These are phyloP conservation scores for Andricus grossulariae DNA, from an alignment of 1,140 invertebrate species.

Conservation along the genomic window DNA sequence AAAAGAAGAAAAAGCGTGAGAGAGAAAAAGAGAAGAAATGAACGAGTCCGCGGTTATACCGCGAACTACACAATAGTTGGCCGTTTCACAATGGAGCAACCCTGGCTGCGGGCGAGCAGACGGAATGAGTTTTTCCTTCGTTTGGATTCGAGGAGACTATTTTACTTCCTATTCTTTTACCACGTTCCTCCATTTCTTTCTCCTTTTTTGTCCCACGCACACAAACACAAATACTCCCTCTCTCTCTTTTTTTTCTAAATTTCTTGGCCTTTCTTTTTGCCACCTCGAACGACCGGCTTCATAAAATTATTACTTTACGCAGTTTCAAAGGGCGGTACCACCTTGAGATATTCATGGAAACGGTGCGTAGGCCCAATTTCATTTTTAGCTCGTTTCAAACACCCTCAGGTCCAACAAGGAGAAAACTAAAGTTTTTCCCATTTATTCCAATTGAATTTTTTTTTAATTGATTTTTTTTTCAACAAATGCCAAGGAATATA, in stretches of 20 bases:
- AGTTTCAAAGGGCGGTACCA: constrained; percentile 27
- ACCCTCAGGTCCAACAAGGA: too few relatives aligned
- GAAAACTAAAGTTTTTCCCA: too few relatives aligned
- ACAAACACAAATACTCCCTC: not conserved
- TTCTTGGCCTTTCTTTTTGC: constrained; percentile 34
- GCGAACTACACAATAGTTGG: constrained; percentile 61
- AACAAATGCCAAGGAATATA: too few relatives aligned
- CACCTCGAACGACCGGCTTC: constrained; percentile 32
- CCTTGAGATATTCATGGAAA: constrained; percentile 23
- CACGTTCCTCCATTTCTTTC: constrained; percentile 2
- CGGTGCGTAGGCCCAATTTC: not conserved
- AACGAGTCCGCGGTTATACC: constrained; percentile 47
- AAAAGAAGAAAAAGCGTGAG: constrained; percentile 1
- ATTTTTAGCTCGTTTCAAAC: not conserved
- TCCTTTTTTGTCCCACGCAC: constrained; percentile 26
- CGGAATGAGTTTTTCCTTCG: constrained; percentile 63
- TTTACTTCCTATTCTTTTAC: constrained; percentile 57
- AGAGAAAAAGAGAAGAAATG: not conserved
- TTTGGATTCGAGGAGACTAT: constrained; percentile 56
- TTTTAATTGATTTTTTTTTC: too few relatives aligned
- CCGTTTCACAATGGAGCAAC: constrained; percentile 53
- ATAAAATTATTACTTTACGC: constrained; percentile 63
- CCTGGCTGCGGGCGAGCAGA: constrained; percentile 53
- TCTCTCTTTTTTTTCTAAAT: constrained; percentile 32
- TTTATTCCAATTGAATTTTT: too few relatives aligned